A percentile compares a stretch with the other conserved stretches of the same genome.
These are phyloP conservation scores for Drosophila colorata DNA, from an alignment of 2,888 invertebrate genomes.

Conservation along the genomic window DNA sequence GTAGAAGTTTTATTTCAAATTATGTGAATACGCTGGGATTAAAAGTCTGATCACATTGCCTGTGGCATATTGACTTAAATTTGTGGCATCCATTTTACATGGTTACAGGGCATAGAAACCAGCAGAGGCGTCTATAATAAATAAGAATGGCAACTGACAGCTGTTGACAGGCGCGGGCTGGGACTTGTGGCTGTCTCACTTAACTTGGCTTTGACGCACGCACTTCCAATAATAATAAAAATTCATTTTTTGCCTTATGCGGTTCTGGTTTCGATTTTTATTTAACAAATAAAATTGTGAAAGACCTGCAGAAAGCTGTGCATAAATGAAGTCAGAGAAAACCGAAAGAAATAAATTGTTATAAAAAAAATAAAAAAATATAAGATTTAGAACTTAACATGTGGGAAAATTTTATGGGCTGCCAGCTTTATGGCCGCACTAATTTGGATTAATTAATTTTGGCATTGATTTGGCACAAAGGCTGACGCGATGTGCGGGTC, in stretches of 20 bases:
- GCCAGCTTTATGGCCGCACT: constrained; percentile 33
- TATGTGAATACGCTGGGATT: too few species aligned
- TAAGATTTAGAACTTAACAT: background rate
- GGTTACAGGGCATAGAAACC: constrained; percentile 7
- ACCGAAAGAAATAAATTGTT: background rate
- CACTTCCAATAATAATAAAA: constrained; percentile 21
- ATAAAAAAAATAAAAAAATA: background rate
- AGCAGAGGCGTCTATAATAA: constrained; percentile 23
- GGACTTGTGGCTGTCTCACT: constrained; percentile 28
- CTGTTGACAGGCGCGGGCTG: constrained; percentile 31
- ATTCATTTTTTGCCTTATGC: constrained; percentile 6
- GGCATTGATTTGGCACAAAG: constrained; percentile 54
- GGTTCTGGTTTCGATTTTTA: constrained; percentile 8
- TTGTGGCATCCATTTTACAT: background rate
- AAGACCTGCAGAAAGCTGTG: background rate
- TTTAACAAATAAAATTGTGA: background rate
- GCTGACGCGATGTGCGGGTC: constrained; percentile 23
- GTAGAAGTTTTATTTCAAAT: too few species aligned
- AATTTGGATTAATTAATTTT: constrained; percentile 65
- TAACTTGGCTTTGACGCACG: constrained; percentile 34
- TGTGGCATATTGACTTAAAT: background rate
- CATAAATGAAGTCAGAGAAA: background rate
- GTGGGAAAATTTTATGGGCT: background rate
- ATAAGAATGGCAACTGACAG: constrained; percentile 39
- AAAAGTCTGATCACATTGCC: too few species aligned